These are phyloP conservation scores for Lepidurus packardi DNA, from an alignment of 1,140 invertebrate genomes.

Conservation along the genomic window DNA sequence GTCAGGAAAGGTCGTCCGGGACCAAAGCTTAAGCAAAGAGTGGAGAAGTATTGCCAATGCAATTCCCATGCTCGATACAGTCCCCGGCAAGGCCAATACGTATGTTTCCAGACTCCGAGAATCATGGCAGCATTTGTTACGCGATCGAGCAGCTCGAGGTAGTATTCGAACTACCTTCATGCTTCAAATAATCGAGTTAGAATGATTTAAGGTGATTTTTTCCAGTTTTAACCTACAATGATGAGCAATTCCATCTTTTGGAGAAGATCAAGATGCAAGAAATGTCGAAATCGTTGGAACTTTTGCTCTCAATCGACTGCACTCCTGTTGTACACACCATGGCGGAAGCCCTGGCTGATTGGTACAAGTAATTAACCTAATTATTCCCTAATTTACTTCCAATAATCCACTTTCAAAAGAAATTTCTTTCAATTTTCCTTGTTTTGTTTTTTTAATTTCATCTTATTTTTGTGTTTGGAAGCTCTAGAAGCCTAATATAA, in stretches of 20 bases:
- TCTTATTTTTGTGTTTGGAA: too few relatives aligned
- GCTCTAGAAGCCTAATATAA: neutral
- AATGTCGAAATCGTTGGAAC: conserved; percentile 60
- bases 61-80: conserved; percentile 53
- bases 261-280: conserved; percentile 66
- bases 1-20: conserved; percentile 42
- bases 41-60: conserved; percentile 64
- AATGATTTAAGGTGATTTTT: neutral
- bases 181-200: too few relatives aligned
- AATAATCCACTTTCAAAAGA: conserved; percentile 25
- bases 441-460: neutral
- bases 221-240: conserved; percentile 68
- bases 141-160: conserved; percentile 67
- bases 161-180: conserved; percentile 1
- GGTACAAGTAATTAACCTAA: conserved; percentile 57
- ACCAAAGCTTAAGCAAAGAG: conserved; percentile 54
- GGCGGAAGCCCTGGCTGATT: conserved; percentile 68
- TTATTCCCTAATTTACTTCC: conserved; percentile 23
- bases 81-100: conserved; percentile 61
- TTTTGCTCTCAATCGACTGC: conserved; percentile 59
- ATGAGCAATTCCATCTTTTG: conserved; percentile 87
- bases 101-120: conserved; percentile 73
- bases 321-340: conserved; percentile 58
- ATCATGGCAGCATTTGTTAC: conserved; percentile 83
- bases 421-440: neutral